Conservation (phyloP, 2,888 invertebrate genomes). For the Eupithecia inturbata region DNA sequence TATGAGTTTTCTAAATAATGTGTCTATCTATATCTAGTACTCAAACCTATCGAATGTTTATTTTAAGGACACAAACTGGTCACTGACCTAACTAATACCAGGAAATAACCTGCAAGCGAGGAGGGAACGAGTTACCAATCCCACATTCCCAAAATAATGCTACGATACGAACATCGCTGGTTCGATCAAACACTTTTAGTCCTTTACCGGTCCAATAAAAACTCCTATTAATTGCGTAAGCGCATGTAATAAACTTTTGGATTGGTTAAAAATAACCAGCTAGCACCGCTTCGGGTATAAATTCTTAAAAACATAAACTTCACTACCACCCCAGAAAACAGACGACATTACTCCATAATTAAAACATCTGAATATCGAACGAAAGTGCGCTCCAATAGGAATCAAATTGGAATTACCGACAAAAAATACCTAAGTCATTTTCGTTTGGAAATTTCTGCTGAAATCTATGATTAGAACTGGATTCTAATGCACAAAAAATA, state of each 20-base stretch:
- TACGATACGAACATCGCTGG: conserved; percentile 52
- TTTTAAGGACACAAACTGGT: conserved; percentile 15
- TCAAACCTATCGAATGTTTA: neutral
- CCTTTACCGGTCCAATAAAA: conserved; percentile 82
- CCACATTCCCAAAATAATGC: conserved; percentile 53
- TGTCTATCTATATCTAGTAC: neutral
- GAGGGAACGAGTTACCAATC: conserved; percentile 10
- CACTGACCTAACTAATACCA: conserved; percentile 17
- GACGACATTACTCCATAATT: conserved; percentile 52
- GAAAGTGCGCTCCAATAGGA: conserved; percentile 62
- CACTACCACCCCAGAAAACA: conserved; percentile 46
- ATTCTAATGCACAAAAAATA: conserved; percentile 79
- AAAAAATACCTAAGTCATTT: conserved; percentile 66
- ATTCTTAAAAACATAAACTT: conserved; percentile 84
- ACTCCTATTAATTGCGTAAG: conserved; percentile 82
- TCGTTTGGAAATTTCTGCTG: conserved; percentile 55
- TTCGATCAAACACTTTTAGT: conserved; percentile 74
- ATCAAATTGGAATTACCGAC: conserved; percentile 69
- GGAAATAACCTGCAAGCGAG: conserved; percentile 24
- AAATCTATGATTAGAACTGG: conserved; percentile 75
- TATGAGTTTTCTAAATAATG: neutral
- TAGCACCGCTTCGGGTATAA: conserved; percentile 72
- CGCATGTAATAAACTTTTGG: conserved; percentile 81
- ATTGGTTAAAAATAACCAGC: conserved; percentile 80
- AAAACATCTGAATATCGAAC: conserved; percentile 55